Evolutionary conservation across 2,113 vertebrate genomes (phyloP), one percentile per base, ranked within the genome.

Genomic region (Macrotus californicus): DNA sequence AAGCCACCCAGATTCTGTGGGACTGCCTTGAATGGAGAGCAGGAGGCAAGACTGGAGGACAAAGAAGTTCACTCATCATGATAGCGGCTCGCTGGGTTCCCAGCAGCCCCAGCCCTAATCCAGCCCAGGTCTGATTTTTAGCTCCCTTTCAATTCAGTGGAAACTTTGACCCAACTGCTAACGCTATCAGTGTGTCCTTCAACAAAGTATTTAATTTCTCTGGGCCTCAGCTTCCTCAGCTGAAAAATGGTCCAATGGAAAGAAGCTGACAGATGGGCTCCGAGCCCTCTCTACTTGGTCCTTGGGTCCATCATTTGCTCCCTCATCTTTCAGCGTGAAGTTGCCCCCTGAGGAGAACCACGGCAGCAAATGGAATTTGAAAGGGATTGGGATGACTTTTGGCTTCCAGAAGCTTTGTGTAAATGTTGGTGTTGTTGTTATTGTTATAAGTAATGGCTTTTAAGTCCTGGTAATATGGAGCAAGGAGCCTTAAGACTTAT

Each of bases 391-490:
- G 31, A 13, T 1, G 11, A 46, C n/a, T 24, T 24, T 41, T 6
- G 48, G 22, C 6, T 5, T 5, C 2, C 31, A 5, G n/a, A 12
- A 6, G 43, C 6, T 16, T 11, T 24, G 16, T 24, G 43, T 29
- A 8, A n/a, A 76, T 6, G 1, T 7, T 39, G 70, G 29, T 22
- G 21, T 0, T 61, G 26, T 48, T 34, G 39, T 36, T 39, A 22
- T 3, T 54, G 10, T 41, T 12, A 12, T 0, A 12, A n/a, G 75
- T 0, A 18, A 12, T 43, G 41, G 24, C 54, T 67, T 3, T 22
- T 61, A 59, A 5, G 2, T 2, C 31, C 56, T 7, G 15, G 24
- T 14, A 16, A 1, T 8, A 0, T 3, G 8, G 61, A 70, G 31
- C 61, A 8, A 61, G 39, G 2, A 29, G 29, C 29, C 69, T 48